A percentile compares a stretch with the other conserved stretches of the same genome.
These are phyloP conservation scores for Rhodeus uyekii DNA, from an alignment of 2,797 vertebrate genomes.

Conservation along the genomic window DNA sequence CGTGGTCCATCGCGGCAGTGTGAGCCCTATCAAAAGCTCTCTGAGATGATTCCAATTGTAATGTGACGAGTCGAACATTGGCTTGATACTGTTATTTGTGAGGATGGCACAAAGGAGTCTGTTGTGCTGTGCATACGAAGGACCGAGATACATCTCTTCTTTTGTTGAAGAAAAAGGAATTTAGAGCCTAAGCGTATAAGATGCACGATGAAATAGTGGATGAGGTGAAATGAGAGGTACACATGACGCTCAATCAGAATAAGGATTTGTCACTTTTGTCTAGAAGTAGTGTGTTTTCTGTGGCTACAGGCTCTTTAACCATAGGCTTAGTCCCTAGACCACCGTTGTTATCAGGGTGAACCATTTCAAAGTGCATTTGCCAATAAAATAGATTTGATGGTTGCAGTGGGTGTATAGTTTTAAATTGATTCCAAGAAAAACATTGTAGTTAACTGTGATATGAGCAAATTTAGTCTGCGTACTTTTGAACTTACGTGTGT, in stretches of 20 bases:
- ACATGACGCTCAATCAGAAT: background rate
- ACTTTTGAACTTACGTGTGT: background rate
- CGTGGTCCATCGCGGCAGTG: background rate
- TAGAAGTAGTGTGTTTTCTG: background rate
- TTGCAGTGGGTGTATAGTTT: background rate
- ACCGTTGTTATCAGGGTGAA: background rate
- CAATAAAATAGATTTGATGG: background rate
- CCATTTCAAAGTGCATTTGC: background rate
- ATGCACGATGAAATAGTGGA: background rate
- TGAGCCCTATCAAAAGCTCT: background rate
- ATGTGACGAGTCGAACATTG: constrained; percentile 32
- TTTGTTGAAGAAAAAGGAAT: background rate
- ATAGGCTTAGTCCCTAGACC: too few species aligned
- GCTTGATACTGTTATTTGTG: constrained; percentile 36
- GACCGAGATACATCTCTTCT: background rate
- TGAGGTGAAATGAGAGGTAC: background rate
- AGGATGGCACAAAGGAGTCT: constrained; percentile 16
- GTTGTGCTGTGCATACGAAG: background rate
- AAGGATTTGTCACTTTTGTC: background rate
- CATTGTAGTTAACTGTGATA: too few species aligned
- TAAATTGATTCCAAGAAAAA: background rate
- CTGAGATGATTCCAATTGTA: background rate
- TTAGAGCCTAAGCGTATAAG: background rate
- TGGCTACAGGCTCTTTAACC: background rate
- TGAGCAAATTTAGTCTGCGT: background rate